These are phyloP conservation scores for Melipona quadrifasciata DNA, from an alignment of 1,140 invertebrate genomes.

Conservation along the genomic window DNA sequence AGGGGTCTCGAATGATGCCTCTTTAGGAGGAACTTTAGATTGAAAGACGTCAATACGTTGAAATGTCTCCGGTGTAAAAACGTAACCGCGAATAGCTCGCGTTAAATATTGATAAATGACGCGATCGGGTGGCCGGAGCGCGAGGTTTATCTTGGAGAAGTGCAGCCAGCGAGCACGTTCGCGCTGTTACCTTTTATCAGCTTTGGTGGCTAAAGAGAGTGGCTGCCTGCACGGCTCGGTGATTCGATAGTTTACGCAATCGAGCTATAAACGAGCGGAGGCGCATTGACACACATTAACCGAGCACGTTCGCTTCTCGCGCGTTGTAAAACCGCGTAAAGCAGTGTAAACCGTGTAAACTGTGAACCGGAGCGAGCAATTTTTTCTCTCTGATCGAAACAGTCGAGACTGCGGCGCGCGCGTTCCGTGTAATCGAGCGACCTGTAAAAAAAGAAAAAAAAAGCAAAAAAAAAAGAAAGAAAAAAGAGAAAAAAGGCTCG, in stretches of 20 bases:
- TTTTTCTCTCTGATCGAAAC: constrained; percentile 8
- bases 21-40: constrained; percentile 40
- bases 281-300: neutral
- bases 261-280: constrained; percentile 30
- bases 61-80: constrained; percentile 23
- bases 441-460: neutral
- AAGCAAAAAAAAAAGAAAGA: no score
- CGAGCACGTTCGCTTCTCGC: neutral
- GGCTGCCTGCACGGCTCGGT: neutral
- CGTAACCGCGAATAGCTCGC: constrained; percentile 20
- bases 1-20: no score
- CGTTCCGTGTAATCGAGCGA: constrained; percentile 6
- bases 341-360: neutral
- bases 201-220: neutral
- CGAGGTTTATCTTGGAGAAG: constrained; percentile 28
- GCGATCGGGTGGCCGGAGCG: no score
- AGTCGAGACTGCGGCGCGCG: neutral
- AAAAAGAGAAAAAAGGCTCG: neutral
- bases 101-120: constrained; percentile 65
- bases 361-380: neutral
- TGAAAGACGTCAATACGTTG: constrained; percentile 55
- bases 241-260: constrained; percentile 25
- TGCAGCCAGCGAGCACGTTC: constrained; percentile 5
- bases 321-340: no score
- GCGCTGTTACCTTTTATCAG: constrained; percentile 31